Conservation (phyloP, 2,888 invertebrate genomes). For the Metellina segmentata region DNA sequence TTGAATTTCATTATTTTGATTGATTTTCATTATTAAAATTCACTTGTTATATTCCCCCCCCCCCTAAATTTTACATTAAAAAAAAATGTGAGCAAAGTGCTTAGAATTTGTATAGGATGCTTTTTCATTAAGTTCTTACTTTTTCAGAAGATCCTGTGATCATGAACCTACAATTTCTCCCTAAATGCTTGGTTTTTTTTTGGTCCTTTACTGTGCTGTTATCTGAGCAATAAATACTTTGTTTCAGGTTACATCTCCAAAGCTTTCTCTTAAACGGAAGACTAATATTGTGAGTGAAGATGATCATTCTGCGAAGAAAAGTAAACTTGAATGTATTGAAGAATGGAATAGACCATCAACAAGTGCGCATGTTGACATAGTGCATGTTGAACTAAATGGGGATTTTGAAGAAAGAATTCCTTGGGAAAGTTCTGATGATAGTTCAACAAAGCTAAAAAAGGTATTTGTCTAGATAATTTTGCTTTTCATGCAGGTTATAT, state of each 20-base stretch:
- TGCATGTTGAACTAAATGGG: neutral
- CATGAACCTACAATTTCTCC: too few species aligned
- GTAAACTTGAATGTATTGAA: neutral
- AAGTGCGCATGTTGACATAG: neutral
- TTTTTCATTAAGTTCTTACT: too few species aligned
- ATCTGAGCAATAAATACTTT: neutral
- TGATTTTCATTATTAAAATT: too few species aligned
- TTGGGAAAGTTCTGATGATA: neutral
- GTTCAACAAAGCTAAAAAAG: neutral
- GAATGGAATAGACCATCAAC: neutral
- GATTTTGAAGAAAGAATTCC: neutral
- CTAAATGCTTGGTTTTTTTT: neutral
- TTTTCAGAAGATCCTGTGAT: too few species aligned
- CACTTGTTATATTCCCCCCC: too few species aligned
- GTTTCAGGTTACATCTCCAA: constrained; percentile 57
- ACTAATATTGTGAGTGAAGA: neutral
- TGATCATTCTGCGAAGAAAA: constrained; percentile 15
- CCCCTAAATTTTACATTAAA: too few species aligned
- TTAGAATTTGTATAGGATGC: too few species aligned
- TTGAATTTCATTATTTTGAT: too few species aligned
- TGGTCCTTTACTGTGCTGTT: neutral
- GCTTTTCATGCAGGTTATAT: neutral
- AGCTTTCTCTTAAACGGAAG: constrained; percentile 64
- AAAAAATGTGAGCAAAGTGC: too few species aligned
- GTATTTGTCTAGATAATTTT: neutral